Evolutionary conservation across 1,140 invertebrate genomes (phyloP).

Genomic region (Drosophila kohkoa): DNA sequence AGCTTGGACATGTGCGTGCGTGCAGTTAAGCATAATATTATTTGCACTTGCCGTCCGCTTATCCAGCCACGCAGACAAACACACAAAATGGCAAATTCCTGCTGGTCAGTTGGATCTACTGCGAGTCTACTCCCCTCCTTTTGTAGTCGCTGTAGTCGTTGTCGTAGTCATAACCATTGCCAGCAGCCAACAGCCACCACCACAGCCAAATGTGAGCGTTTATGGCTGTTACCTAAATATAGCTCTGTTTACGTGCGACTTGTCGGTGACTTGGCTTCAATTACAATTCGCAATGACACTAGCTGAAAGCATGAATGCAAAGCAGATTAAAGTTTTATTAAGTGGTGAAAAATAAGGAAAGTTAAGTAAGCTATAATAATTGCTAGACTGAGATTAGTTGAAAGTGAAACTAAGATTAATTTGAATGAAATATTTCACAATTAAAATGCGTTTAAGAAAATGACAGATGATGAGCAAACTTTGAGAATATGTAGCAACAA

Average conservation of each 20-base stretch:
- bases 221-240: constrained; percentile 40
- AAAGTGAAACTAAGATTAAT: no score
- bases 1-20: constrained; percentile 41
- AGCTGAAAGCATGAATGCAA: not conserved
- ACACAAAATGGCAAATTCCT: constrained; percentile 32
- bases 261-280: constrained; percentile 25
- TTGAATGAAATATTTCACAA: no score
- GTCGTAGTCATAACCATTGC: constrained; percentile 40
- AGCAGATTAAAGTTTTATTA: not conserved
- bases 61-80: constrained; percentile 32
- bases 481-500: no score
- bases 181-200: constrained; percentile 35
- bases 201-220: constrained; percentile 48
- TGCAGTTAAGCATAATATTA: constrained; percentile 78
- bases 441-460: no score
- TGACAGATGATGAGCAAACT: no score
- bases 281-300: constrained; percentile 34
- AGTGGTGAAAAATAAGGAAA: no score
- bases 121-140: no score
- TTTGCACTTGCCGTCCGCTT: constrained; percentile 70
- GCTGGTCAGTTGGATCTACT: constrained; percentile 33
- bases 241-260: not conserved
- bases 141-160: not conserved
- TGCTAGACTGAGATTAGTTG: no score
- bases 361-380: no score